Evolutionary conservation across 30 jellyfish, hydroid and myxozoan genomes (phyloP), one percentile per base, ranked within the genome.

Genomic region (Pelagia noctiluca): DNA sequence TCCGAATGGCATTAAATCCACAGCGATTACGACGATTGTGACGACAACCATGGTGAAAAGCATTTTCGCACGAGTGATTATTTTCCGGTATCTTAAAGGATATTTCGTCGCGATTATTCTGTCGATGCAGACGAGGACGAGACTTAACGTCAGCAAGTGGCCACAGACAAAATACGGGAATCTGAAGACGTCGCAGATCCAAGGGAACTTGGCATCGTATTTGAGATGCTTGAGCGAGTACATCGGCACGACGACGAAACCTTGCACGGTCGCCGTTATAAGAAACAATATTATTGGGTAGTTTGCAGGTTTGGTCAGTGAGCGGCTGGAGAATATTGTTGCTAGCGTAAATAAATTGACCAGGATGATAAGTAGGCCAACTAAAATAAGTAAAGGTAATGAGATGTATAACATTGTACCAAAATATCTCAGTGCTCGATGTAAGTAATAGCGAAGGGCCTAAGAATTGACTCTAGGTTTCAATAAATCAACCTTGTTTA

Each of bases 101-200:
- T 54, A 47, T 35, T 57, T 75, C 26, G 78, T 76, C 16, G 96
- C 96, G 25, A 75, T 75, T 57, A 75, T 38, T 12, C 96, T 88
- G 63, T 86, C 96, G 24, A 86, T 24, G 46, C 96, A 68, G 24
- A 75, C 89, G 21, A 76, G 35, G 16, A 86, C 86, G 30, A 86
- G 64, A 50, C 50, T 86, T 53, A 86, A 36, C 0, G 82, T 76
- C 47, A 75, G 75, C 66, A 86, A 21, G 68, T 86, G 96, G 33
- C 82, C 79, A 52, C 96, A 86, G 19, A 86, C 75, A 54, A 86
- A 75, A 52, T 86, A 86, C 22, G 89, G 96, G 71, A 86, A 86
- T 31, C 96, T 85, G 35, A 76, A 86, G 50, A 76, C 70, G 19
- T 86, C 96, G 61, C 96, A 86, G 21, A 75, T 75, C 96, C 96